Evolutionary conservation across 2,797 vertebrate species (phyloP).

Genomic region (Siniperca scherzeri): DNA sequence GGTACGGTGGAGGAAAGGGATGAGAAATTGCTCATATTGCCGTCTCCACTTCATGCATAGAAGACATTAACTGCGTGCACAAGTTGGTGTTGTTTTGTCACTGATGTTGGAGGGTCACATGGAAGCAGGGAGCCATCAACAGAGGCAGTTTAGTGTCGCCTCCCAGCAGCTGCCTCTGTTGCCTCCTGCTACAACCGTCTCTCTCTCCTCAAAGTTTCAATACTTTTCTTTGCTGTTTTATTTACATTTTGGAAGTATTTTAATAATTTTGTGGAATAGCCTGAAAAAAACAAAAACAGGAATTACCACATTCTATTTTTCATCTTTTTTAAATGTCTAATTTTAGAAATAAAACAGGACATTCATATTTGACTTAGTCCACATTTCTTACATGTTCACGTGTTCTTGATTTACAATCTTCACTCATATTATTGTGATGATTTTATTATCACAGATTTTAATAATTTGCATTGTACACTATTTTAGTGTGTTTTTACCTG

Average conservation of each 20-base stretch:
- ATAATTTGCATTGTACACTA: not conserved
- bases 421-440: not conserved
- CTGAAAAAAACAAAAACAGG: not conserved
- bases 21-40: conserved; percentile 8
- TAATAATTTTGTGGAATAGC: not conserved
- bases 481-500: not conserved
- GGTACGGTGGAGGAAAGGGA: not conserved
- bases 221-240: not conserved
- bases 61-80: conserved; percentile 1
- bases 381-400: not conserved
- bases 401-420: not conserved
- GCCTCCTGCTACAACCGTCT: conserved; percentile 5
- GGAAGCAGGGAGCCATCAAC: conserved; percentile 26
- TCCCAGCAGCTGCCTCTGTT: conserved; percentile 30
- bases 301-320: not conserved
- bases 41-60: conserved; percentile 2
- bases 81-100: conserved; percentile 32
- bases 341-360: not conserved
- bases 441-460: not conserved
- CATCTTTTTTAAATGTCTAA: not conserved
- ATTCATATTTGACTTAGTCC: not conserved
- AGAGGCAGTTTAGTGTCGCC: conserved; percentile 13
- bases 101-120: conserved; percentile 22
- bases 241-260: not conserved
- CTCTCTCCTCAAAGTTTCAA: not conserved